phyloP scores from a whole-genome alignment of 2,113 vertebrate species.

The Pitta sordida region DNA sequence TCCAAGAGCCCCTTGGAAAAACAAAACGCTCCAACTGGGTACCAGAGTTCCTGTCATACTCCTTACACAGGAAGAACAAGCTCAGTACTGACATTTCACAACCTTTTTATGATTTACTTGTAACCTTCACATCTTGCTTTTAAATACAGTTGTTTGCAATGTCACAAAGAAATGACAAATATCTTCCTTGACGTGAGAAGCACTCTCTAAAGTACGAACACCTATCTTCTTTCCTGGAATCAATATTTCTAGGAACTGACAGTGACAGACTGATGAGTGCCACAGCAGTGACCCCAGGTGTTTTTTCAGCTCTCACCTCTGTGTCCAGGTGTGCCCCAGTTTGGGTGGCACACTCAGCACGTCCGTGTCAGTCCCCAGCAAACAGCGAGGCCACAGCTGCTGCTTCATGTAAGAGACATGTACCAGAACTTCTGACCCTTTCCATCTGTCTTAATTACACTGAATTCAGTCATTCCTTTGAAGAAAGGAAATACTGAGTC shows the following conservation, averaged over 20 bases:
- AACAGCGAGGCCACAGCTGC: neutral
- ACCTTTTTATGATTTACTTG: neutral
- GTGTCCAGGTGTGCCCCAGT: neutral
- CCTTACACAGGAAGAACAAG: neutral
- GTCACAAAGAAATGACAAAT: neutral
- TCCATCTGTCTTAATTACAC: neutral
- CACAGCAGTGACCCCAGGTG: neutral
- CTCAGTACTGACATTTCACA: neutral
- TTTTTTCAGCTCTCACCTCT: neutral
- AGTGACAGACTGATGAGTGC: neutral
- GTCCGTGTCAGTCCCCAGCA: accelerated
- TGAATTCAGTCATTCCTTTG: neutral
- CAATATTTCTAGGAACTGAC: neutral
- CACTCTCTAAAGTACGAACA: neutral
- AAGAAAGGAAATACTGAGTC: neutral
- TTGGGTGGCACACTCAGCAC: neutral
- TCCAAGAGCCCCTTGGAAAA: neutral
- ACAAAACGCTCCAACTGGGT: neutral
- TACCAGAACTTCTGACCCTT: neutral
- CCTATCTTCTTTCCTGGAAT: neutral
- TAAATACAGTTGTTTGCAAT: neutral
- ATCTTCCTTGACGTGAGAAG: neutral
- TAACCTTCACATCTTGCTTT: neutral
- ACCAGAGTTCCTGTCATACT: neutral
- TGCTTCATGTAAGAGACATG: neutral